Conservation (phyloP, 2,888 invertebrate genomes). For the Cenopis cana region DNA sequence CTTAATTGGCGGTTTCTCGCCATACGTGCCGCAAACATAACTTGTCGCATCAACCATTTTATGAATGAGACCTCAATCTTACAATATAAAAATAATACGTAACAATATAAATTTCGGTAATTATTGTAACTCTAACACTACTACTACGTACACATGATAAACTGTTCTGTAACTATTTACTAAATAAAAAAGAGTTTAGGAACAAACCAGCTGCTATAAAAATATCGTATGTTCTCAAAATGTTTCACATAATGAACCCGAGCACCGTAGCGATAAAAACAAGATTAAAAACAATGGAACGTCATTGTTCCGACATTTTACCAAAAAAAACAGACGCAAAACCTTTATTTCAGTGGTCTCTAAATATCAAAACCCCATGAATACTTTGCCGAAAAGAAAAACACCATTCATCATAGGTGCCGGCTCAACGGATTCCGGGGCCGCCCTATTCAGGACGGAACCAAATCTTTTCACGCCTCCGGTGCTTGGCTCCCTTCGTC, state of each 20-base stretch:
- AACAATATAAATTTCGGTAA: too few relatives aligned
- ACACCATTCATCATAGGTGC: conserved; percentile 76
- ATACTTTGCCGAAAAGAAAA: conserved; percentile 75
- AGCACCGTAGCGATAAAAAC: neutral
- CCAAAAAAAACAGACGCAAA: conserved; percentile 19
- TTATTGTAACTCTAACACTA: too few relatives aligned
- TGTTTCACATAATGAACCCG: neutral
- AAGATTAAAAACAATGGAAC: conserved; percentile 20
- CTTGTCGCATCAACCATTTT: too few relatives aligned
- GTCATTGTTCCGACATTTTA: conserved; percentile 17
- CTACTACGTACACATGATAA: too few relatives aligned
- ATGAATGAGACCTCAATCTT: too few relatives aligned
- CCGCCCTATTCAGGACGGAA: conserved; percentile 70
- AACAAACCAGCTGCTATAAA: neutral
- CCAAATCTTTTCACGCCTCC: conserved; percentile 75
- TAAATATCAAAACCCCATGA: conserved; percentile 57
- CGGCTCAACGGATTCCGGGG: conserved; percentile 75
- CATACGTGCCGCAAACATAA: too few relatives aligned
- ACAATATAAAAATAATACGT: too few relatives aligned
- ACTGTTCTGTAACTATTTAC: too few relatives aligned
- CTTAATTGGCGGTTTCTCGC: too few relatives aligned
- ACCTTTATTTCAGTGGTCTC: conserved; percentile 24
- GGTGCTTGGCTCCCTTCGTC: conserved; percentile 62
- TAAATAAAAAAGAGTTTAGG: neutral
- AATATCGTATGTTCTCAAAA: neutral